Evolutionary conservation across 1,140 invertebrate species (phyloP), one percentile per base, ranked within the genome.

Genomic region (Paracyclopina nana): DNA sequence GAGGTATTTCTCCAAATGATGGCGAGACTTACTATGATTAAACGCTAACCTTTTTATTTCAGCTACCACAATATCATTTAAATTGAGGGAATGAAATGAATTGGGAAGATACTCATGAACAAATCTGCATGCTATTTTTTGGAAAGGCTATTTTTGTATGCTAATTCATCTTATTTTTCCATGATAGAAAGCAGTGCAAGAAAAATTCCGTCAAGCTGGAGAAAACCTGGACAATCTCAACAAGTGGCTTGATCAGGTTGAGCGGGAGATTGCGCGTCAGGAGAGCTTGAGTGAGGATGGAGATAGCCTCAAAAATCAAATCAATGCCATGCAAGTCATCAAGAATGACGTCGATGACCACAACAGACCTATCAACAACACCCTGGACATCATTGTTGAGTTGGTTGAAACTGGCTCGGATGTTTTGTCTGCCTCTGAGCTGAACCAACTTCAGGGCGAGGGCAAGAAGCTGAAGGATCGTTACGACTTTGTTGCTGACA

Each of bases 321-420:
- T 90, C 50, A 85, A 86, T 61, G 73, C 71, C 6, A 74, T 88
- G 55, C 63, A 90, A 81, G 75, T 80, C 63, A 76, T 94, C 52
- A 85, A 85, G 62, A 84, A 90, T 61, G 87, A 94, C 61, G 70
- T 95, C 16, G 80, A 87, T 58, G 74, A 77, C 38, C 83, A 92
- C 63, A 76, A 77, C 57, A 76, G 85, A 27, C 77, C 82, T 28
- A 79, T 94, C 2, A 75, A 79, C 29, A 78, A 82, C 14, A 84
- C 84, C 55, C 69, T 87, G 43, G 88, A 94, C 64, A 85, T 92
- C 71, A 80, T 88, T 2, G 76, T 85, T 45, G 84, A 91, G 60
- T 72, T 96, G 6, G 78, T 88, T 1, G 72, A 88, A 2, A 85
- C 83, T 34, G 85, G 84, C 4, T 76, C 80, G 43, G 86, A 91